Conservation (phyloP, 2,888 invertebrate species). For the Arge pagana region DNA sequence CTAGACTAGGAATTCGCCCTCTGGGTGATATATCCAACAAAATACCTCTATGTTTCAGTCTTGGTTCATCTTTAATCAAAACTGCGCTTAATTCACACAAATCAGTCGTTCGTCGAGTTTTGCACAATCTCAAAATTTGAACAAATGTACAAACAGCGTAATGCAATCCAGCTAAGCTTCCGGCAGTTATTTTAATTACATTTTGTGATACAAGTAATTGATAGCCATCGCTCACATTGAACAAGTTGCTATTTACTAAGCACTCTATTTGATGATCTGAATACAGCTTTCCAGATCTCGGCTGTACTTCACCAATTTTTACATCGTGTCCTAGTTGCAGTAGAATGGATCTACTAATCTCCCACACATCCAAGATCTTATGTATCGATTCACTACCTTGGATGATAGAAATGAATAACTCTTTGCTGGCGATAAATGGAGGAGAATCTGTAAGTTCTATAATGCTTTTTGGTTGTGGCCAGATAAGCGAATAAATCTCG, state of each 20-base stretch:
- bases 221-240: slow-evolving; percentile 60
- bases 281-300: slow-evolving; percentile 50
- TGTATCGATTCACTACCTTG: slow-evolving; percentile 54
- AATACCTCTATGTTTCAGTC: slow-evolving; percentile 63
- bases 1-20: slow-evolving; percentile 62
- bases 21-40: slow-evolving; percentile 64
- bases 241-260: slow-evolving; percentile 60
- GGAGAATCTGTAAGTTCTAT: slow-evolving; percentile 59
- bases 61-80: slow-evolving; percentile 65
- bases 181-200: slow-evolving; percentile 61
- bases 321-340: slow-evolving; percentile 59
- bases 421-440: slow-evolving; percentile 58
- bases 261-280: slow-evolving; percentile 61
- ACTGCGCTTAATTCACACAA: slow-evolving; percentile 54
- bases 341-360: slow-evolving; percentile 58
- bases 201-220: slow-evolving; percentile 61
- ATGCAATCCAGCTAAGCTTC: slow-evolving; percentile 63
- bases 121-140: slow-evolving; percentile 61
- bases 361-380: slow-evolving; percentile 62
- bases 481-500: slow-evolving; percentile 55
- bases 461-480: slow-evolving; percentile 67
- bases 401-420: slow-evolving; percentile 59
- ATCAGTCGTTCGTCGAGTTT: slow-evolving; percentile 45
- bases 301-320: slow-evolving; percentile 58
- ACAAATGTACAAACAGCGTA: slow-evolving; percentile 64